Evolutionary conservation across 1,140 invertebrate genomes (phyloP).

Genomic region (Cydia splendana): DNA sequence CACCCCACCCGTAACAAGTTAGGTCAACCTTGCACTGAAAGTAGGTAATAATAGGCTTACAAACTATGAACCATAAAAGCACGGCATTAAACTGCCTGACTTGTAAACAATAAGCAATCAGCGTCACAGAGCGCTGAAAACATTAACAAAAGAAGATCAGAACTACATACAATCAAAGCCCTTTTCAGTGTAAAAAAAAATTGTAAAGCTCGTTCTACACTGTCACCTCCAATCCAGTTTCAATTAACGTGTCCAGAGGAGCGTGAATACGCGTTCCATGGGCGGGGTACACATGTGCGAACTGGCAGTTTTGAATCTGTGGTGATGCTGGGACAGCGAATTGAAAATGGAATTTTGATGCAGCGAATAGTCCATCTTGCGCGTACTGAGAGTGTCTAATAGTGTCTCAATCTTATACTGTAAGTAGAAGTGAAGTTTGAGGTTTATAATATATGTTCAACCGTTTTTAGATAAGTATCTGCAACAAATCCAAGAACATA

Average conservation of each 20-base stretch:
- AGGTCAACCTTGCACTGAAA: too few relatives aligned
- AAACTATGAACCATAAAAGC: background rate
- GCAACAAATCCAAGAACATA: too few relatives aligned
- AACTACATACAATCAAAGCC: slow-evolving; percentile 21
- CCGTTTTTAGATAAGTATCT: too few relatives aligned
- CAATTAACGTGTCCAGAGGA: slow-evolving; percentile 75
- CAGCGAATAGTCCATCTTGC: background rate
- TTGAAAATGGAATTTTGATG: background rate
- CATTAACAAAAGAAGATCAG: slow-evolving; percentile 20
- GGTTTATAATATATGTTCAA: too few relatives aligned
- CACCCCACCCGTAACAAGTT: too few relatives aligned
- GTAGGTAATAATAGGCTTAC: background rate
- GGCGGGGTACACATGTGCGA: slow-evolving; percentile 28
- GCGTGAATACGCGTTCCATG: slow-evolving; percentile 57
- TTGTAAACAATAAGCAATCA: background rate
- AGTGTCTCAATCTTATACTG: too few relatives aligned
- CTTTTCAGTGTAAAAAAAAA: slow-evolving; percentile 50
- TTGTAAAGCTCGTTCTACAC: slow-evolving; percentile 68
- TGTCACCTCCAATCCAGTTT: slow-evolving; percentile 76
- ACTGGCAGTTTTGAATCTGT: slow-evolving; percentile 11
- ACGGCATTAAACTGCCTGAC: background rate
- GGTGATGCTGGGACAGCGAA: background rate
- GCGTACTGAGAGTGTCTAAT: too few relatives aligned
- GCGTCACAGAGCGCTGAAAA: slow-evolving; percentile 2
- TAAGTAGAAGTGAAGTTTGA: too few relatives aligned